These are phyloP conservation scores for Bemisia tabaci DNA, from an alignment of 1,140 invertebrate species.

Conservation along the genomic window DNA sequence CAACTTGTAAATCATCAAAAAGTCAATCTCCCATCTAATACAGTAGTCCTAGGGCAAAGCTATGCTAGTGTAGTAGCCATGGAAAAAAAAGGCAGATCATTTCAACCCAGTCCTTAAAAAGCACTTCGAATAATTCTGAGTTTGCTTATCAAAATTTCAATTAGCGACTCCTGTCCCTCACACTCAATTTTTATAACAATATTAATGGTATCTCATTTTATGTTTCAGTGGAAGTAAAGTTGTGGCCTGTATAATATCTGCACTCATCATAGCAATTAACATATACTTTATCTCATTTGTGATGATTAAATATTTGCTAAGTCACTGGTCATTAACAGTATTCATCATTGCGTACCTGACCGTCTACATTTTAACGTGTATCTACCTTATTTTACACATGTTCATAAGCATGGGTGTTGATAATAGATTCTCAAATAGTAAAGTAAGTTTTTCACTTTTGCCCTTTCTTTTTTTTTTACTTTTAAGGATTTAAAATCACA, in stretches of 20 bases:
- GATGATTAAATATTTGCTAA: conserved; percentile 7
- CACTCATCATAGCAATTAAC: conserved; percentile 65
- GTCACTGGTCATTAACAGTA: conserved; percentile 5
- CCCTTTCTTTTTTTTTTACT: not conserved
- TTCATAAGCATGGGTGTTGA: conserved; percentile 45
- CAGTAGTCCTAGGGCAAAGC: too few species aligned
- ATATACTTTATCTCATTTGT: conserved; percentile 55
- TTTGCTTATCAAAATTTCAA: too few species aligned
- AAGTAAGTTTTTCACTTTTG: conserved; percentile 17
- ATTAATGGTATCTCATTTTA: too few species aligned
- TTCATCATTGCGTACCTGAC: conserved; percentile 15
- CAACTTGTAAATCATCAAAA: too few species aligned
- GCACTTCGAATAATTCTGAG: too few species aligned
- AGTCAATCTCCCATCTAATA: too few species aligned
- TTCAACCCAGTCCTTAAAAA: too few species aligned
- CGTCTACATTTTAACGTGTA: conserved; percentile 20
- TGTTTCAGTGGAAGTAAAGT: conserved; percentile 49
- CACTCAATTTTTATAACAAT: too few species aligned
- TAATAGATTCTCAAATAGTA: conserved; percentile 15
- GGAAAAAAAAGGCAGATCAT: too few species aligned
- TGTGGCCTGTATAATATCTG: conserved; percentile 47
- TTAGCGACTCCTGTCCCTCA: too few species aligned
- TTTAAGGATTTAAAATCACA: not conserved
- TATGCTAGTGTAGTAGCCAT: too few species aligned
- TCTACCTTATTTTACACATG: conserved; percentile 43